These are phyloP conservation scores for Ondatra zibethicus DNA, from an alignment of 2,113 vertebrate species.

Conservation along the genomic window DNA sequence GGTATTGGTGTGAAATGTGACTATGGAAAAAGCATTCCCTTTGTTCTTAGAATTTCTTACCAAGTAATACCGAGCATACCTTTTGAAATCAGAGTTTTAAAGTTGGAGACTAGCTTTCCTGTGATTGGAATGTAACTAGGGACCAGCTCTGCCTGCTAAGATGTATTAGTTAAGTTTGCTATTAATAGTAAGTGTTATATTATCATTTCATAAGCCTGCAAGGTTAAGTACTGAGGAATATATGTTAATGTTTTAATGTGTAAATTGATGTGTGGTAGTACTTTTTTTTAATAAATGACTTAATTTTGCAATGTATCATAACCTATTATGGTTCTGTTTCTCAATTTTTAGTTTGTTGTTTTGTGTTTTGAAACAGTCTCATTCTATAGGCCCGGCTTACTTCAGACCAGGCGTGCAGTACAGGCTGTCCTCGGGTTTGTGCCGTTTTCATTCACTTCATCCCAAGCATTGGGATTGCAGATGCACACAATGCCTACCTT, in stretches of 20 bases:
- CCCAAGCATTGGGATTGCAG: background rate
- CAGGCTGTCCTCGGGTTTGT: background rate
- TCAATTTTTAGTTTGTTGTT: background rate
- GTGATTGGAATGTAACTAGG: conserved; percentile 40
- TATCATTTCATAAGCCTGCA: conserved; percentile 40
- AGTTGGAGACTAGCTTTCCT: conserved; percentile 63
- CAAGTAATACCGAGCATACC: conserved; percentile 46
- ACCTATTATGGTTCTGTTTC: background rate
- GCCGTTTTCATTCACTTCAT: background rate
- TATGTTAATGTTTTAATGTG: conserved; percentile 21
- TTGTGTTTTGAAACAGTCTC: background rate
- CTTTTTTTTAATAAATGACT: background rate
- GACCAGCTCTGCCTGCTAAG: background rate
- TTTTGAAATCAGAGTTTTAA: conserved; percentile 68
- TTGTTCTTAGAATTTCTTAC: conserved; percentile 66
- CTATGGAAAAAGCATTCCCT: conserved; percentile 34
- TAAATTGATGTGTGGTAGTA: background rate
- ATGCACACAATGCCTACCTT: background rate
- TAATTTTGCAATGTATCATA: background rate
- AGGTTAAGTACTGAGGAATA: conserved; percentile 44
- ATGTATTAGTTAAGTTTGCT: conserved; percentile 48
- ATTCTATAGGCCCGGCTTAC: background rate
- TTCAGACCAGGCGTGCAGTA: background rate
- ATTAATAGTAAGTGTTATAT: background rate
- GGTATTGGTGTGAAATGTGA: background rate